phyloP scores from a whole-genome alignment of 2,113 vertebrate species.

The Tetrao urogallus region DNA sequence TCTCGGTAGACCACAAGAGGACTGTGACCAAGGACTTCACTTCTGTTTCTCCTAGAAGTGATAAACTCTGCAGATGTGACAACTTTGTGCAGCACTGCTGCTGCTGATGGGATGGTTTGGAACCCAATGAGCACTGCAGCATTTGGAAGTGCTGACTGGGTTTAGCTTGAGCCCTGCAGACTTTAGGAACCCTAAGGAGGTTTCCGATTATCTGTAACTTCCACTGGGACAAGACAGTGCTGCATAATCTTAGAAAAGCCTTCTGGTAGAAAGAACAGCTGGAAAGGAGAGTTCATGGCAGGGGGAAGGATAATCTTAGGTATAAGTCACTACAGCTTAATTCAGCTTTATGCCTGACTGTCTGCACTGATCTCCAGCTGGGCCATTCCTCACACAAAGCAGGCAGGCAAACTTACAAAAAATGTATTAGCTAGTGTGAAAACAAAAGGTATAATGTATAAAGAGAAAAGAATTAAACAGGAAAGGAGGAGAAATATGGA shows the following conservation, averaged over 20 bases:
- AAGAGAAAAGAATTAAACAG: background rate
- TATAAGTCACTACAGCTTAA: background rate
- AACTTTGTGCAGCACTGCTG: background rate
- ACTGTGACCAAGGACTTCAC: background rate
- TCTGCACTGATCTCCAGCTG: background rate
- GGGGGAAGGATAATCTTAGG: background rate
- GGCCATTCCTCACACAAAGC: background rate
- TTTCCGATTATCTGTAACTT: background rate
- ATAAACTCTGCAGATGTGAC: background rate
- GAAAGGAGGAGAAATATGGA: accelerated
- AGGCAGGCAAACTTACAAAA: background rate
- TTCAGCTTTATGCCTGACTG: background rate
- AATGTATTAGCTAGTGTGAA: background rate
- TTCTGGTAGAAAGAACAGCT: background rate
- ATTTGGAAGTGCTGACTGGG: background rate
- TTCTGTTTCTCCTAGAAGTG: background rate
- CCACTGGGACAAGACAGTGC: background rate
- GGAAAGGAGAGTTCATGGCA: background rate
- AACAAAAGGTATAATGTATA: background rate
- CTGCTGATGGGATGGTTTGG: background rate
- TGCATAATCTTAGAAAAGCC: background rate
- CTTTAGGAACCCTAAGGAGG: background rate
- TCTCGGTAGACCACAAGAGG: background rate
- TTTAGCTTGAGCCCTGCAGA: background rate
- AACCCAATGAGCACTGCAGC: background rate